Conservation (phyloP, 2,888 invertebrate species). For the Perizoma flavofasciatum region DNA sequence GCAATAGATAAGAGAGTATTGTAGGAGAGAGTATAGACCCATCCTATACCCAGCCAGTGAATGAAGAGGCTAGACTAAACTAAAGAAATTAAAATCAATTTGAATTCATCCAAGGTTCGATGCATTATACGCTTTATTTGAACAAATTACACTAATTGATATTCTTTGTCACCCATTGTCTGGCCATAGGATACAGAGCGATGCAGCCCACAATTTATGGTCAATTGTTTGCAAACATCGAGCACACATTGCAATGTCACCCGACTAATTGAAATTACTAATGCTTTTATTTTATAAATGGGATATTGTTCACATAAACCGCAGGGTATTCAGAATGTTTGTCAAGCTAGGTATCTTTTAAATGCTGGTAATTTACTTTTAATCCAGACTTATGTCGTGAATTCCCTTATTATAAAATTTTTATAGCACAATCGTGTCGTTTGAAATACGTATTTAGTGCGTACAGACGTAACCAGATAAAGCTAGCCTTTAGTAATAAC, state of each 20-base stretch:
- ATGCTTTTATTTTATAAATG: conserved; percentile 11
- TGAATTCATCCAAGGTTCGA: too few species aligned
- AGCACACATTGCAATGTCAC: conserved; percentile 16
- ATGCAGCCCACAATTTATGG: conserved; percentile 28
- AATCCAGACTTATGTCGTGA: too few species aligned
- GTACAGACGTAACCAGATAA: too few species aligned
- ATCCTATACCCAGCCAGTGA: too few species aligned
- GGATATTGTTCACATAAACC: conserved; percentile 4
- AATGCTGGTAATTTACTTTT: conserved; percentile 3
- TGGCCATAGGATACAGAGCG: conserved; percentile 1
- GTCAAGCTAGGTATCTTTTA: neutral
- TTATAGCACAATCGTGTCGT: too few species aligned
- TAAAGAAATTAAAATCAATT: too few species aligned
- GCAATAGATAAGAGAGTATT: too few species aligned
- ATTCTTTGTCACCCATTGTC: conserved; percentile 18
- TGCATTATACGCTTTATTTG: neutral
- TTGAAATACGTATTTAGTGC: too few species aligned
- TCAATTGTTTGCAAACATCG: conserved; percentile 32
- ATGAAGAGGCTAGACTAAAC: too few species aligned
- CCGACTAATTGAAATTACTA: conserved; percentile 19
- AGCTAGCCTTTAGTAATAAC: too few species aligned
- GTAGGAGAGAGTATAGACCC: too few species aligned
- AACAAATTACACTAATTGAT: conserved; percentile 14
- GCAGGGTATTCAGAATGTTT: neutral
- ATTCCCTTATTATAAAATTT: too few species aligned